Evolutionary conservation across 1,140 invertebrate genomes (phyloP).

Genomic region (Pemphigus obesinymphae): DNA sequence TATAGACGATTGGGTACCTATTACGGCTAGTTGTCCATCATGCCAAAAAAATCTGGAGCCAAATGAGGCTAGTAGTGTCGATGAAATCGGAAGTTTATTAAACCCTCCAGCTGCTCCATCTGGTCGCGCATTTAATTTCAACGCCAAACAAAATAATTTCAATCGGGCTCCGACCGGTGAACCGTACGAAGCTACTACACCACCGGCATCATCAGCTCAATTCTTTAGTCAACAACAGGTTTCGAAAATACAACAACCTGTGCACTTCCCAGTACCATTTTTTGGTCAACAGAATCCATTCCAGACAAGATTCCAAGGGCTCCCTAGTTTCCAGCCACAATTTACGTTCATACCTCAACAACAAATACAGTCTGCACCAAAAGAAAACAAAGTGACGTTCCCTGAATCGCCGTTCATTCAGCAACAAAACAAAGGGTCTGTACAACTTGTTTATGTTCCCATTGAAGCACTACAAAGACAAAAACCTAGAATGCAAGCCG

Average conservation of each 20-base stretch:
- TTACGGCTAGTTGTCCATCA: constrained; percentile 12
- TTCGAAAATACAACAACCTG: constrained; percentile 26
- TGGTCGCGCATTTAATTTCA: constrained; percentile 9
- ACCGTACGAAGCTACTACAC: constrained; percentile 11
- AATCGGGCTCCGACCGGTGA: background rate
- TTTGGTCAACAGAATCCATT: constrained; percentile 28
- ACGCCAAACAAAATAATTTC: background rate
- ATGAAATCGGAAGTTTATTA: constrained; percentile 42
- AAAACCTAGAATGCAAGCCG: background rate
- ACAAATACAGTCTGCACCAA: background rate
- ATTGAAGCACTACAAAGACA: constrained; percentile 62
- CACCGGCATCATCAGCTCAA: background rate
- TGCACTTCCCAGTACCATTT: constrained; percentile 26
- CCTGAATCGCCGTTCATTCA: constrained; percentile 28
- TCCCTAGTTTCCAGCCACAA: constrained; percentile 7
- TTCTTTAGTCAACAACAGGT: background rate
- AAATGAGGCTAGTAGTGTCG: background rate
- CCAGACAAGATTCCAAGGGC: background rate
- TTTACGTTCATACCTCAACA: constrained; percentile 24
- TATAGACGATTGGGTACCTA: constrained; percentile 42
- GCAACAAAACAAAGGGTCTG: constrained; percentile 59
- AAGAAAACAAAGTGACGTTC: constrained; percentile 30
- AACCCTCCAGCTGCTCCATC: constrained; percentile 31
- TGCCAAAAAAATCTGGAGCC: constrained; percentile 17
- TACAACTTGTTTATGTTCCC: constrained; percentile 74